phyloP scores from a whole-genome alignment of 2,113 vertebrate genomes.

The Muscicapa adusta region DNA sequence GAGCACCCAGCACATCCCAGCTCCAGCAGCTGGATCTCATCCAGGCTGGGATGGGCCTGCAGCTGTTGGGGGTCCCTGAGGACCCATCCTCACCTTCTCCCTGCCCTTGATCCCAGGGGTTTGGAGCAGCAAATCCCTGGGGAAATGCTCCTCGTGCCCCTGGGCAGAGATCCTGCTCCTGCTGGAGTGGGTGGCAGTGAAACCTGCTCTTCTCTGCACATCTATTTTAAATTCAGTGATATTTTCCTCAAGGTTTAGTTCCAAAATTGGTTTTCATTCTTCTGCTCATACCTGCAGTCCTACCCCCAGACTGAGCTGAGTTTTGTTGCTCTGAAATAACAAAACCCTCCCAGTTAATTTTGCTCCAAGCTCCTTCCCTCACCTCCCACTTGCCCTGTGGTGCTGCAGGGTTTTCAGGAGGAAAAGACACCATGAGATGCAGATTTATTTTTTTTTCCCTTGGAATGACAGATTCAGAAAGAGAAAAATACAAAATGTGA shows the following conservation, averaged over 20 bases:
- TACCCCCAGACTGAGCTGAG: background rate
- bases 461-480: background rate
- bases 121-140: background rate
- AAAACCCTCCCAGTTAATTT: background rate
- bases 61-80: background rate
- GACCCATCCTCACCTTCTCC: background rate
- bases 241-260: background rate
- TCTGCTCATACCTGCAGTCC: background rate
- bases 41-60: background rate
- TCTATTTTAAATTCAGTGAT: background rate
- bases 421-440: background rate
- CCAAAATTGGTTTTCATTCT: background rate
- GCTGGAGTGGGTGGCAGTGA: background rate
- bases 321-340: background rate
- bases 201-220: background rate
- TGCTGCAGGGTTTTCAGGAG: background rate
- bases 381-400: background rate
- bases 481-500: background rate
- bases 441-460: background rate
- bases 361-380: background rate
- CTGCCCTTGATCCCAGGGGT: background rate
- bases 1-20: background rate
- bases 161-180: background rate
- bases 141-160: background rate
- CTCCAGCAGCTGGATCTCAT: background rate